Conservation (phyloP, 2,888 invertebrate species). For the Archips xylosteana region DNA sequence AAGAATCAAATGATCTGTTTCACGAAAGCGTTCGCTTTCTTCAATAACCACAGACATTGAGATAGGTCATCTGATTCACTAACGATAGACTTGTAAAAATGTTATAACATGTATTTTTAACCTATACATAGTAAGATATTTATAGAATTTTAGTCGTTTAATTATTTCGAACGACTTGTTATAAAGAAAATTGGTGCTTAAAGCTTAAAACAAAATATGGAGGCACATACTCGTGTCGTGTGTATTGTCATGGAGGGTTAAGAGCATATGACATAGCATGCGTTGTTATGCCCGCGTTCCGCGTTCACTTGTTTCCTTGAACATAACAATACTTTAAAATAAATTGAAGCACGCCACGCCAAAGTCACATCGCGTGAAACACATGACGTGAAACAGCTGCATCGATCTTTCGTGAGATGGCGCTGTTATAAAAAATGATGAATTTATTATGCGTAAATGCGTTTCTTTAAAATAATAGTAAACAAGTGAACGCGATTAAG, state of each 20-base stretch:
- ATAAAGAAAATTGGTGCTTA: constrained; percentile 86
- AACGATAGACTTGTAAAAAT: constrained; percentile 84
- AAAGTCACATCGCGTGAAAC: constrained; percentile 51
- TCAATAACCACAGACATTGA: constrained; percentile 51
- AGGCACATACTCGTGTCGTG: constrained; percentile 68
- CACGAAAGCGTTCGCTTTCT: constrained; percentile 50
- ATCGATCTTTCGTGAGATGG: constrained; percentile 30
- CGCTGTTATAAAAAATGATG: constrained; percentile 40
- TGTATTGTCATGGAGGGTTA: constrained; percentile 79
- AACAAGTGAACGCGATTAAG: constrained; percentile 66
- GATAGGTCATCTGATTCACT: constrained; percentile 63
- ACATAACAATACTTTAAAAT: not conserved
- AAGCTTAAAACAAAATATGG: constrained; percentile 82
- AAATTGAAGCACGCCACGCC: constrained; percentile 47
- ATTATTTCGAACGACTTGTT: constrained; percentile 86
- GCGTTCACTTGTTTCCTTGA: constrained; percentile 59
- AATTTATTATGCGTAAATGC: constrained; percentile 7
- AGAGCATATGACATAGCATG: constrained; percentile 84
- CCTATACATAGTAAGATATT: constrained; percentile 86
- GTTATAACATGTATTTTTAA: constrained; percentile 86
- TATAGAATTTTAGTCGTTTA: constrained; percentile 86
- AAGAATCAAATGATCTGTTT: constrained; percentile 44
- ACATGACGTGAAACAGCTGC: constrained; percentile 28
- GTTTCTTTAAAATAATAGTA: constrained; percentile 44
- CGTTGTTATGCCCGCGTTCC: constrained; percentile 79